Evolutionary conservation across 2,797 vertebrate genomes (phyloP), one percentile per base, ranked within the genome.

Genomic region (Masticophis lateralis): DNA sequence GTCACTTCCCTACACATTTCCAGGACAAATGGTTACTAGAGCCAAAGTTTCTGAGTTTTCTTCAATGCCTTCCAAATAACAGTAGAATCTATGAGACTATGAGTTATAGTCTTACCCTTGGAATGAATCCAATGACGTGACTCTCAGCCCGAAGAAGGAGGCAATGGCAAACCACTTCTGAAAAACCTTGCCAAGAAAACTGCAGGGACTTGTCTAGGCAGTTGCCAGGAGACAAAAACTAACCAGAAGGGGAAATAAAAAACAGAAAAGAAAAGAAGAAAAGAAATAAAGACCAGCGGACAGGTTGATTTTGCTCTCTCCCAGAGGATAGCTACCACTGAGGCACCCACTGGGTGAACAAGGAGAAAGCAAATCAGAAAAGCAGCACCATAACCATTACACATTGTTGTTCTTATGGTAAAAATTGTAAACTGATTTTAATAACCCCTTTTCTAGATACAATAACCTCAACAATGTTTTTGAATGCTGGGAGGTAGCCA

Each of bases 351-450:
- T 74, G 66, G 66, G n/a, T 0, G 1, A 74, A 32, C 16, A 28
- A 74, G 32, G n/a, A 37, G 32, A 37, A 74, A 37, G 66, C 66
- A 74, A 37, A 74, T 74, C n/a, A 18, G n/a, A 74, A 74, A 74
- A 74, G 66, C 28, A 37, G 32, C 66, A 74, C 66, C 66, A 32
- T 9, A 74, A 74, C 66, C 66, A 74, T 5, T 74, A 18, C 66
- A 37, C 66, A 74, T 37, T 18, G n/a, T 74, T 32, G n/a, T 37
- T 37, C 66, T 74, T 74, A 92, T 94, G 57, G 51, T 88, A 95
- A 61, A 0, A 0, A 92, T 88, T 61, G 56, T 51, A 94, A 95
- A 88, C 93, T 79, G 92, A 92, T 95, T 96, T 94, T 95, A 95
- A 95, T 94, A 95, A 6, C 2, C 0, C 0, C 91, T 59, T 56